Conservation (phyloP, 2,113 vertebrate genomes). For the Elgaria multicarinata region DNA sequence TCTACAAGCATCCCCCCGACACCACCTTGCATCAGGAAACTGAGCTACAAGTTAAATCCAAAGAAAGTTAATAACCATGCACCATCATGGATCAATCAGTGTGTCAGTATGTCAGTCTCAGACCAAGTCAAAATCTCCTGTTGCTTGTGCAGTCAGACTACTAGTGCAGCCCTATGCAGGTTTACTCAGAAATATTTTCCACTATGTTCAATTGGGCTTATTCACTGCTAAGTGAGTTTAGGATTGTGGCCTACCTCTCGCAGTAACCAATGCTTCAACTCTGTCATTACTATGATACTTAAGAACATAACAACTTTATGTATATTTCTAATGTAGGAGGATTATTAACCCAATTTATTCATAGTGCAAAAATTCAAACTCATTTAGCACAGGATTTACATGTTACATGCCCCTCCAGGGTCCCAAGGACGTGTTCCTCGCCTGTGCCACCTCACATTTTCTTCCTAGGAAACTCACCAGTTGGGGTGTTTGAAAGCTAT, state of each 20-base stretch:
- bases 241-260: too few relatives aligned
- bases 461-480: rapidly evolving
- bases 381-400: background rate
- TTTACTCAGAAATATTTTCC: background rate
- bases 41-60: too few relatives aligned
- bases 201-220: too few relatives aligned
- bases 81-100: background rate
- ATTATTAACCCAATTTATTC: background rate
- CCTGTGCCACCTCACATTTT: background rate
- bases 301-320: background rate
- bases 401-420: background rate
- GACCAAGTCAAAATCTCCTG: background rate
- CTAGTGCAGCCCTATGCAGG: background rate
- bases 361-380: background rate
- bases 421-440: background rate
- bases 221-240: too few relatives aligned
- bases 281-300: background rate
- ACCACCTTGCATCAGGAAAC: too few relatives aligned
- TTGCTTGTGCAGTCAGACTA: background rate
- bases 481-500: rapidly evolving
- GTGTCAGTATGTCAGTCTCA: background rate
- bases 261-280: too few relatives aligned
- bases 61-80: background rate
- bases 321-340: background rate
- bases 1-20: too few relatives aligned